Conservation (phyloP, 2,113 vertebrate species). For the Neomonachus schauinslandi region DNA sequence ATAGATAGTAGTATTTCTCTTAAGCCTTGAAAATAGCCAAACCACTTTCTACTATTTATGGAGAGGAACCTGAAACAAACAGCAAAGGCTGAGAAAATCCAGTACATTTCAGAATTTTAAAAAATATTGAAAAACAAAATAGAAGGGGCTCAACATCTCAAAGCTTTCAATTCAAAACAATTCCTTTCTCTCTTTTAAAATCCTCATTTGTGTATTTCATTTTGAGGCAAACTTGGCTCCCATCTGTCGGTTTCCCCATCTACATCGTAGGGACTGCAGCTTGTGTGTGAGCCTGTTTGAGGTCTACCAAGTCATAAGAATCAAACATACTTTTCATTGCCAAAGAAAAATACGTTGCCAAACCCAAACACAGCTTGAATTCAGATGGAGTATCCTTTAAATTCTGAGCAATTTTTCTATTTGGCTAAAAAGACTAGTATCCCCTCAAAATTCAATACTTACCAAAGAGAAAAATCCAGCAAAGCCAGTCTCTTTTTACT, state of each 20-base stretch:
- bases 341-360: conserved; percentile 57
- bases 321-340: conserved; percentile 5
- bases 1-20: neutral
- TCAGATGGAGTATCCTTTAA: conserved; percentile 58
- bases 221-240: neutral
- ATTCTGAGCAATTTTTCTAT: conserved; percentile 68
- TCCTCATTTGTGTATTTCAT: neutral
- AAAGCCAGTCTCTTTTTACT: conserved; percentile 59
- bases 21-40: conserved; percentile 30
- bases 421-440: conserved; percentile 52
- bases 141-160: neutral
- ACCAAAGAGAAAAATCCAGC: conserved; percentile 53
- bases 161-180: neutral
- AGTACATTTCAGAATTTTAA: neutral
- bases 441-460: conserved; percentile 53
- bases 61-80: neutral
- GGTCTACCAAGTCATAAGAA: conserved; percentile 41
- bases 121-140: neutral
- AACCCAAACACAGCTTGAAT: conserved; percentile 67
- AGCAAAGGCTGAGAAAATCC: neutral
- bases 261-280: neutral
- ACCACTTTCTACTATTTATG: neutral
- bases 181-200: conserved; percentile 19
- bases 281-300: neutral
- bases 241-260: neutral